Evolutionary conservation across 2,113 vertebrate species (phyloP).

Genomic region (Aviceda subcristata): DNA sequence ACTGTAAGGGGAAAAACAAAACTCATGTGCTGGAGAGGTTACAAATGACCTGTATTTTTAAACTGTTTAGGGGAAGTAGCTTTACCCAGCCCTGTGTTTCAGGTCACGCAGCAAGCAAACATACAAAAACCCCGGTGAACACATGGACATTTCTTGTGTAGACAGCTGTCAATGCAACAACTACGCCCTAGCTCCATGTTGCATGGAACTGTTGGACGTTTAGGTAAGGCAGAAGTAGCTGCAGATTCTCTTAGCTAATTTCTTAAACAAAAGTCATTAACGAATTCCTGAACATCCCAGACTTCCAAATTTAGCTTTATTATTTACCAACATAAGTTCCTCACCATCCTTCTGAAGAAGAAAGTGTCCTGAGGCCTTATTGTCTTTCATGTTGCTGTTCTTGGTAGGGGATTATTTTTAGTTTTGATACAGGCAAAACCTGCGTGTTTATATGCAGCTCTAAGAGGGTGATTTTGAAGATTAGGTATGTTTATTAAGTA

Average conservation of each 20-base stretch:
- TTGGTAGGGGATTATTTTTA: not conserved
- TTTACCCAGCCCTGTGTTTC: not conserved
- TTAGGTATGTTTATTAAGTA: not conserved
- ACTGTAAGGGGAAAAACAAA: not conserved
- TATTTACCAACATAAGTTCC: not conserved
- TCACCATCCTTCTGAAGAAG: not conserved
- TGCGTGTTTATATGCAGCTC: not conserved
- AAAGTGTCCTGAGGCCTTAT: not conserved
- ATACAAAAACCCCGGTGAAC: rapidly evolving
- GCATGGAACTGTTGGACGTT: not conserved
- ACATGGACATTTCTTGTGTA: rapidly evolving
- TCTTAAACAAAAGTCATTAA: not conserved
- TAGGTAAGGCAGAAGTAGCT: not conserved
- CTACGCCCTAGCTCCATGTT: rapidly evolving
- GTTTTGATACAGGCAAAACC: not conserved
- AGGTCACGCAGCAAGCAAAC: not conserved
- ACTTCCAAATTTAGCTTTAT: not conserved
- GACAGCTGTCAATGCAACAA: not conserved
- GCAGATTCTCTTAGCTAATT: not conserved
- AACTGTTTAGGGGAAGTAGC: not conserved
- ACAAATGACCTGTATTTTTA: not conserved
- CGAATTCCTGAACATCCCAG: not conserved
- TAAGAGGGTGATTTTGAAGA: not conserved
- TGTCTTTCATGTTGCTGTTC: not conserved
- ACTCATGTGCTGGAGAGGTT: not conserved